Percentiles rank a stretch among this genome's conserved stretches.
phyloP scores from a whole-genome alignment of 2,888 invertebrate species.

The Agapostemon virescens region DNA sequence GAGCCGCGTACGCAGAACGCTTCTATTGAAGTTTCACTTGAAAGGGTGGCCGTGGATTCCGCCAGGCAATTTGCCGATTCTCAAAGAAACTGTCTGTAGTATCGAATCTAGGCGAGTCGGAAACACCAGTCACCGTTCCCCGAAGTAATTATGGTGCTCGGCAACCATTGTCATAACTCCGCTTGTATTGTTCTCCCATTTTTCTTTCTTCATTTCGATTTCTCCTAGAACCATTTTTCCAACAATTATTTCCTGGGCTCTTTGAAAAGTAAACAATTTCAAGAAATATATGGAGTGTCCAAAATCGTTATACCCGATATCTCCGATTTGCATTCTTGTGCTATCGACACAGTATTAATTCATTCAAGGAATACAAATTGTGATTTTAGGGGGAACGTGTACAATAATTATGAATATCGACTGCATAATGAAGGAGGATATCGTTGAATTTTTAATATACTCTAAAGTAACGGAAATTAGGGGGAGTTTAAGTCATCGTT shows the following conservation, averaged over 20 bases:
- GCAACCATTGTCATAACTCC: background rate
- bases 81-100: background rate
- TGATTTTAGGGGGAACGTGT: background rate
- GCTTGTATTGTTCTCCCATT: background rate
- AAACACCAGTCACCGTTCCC: background rate
- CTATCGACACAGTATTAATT: too few species aligned
- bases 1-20: background rate
- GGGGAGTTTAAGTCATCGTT: background rate
- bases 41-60: background rate
- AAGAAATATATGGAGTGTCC: too few species aligned
- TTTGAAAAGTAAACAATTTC: background rate
- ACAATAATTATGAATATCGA: too few species aligned
- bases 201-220: background rate
- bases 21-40: conserved; percentile 11
- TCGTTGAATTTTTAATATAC: too few species aligned
- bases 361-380: background rate
- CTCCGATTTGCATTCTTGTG: too few species aligned
- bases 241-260: too few species aligned
- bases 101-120: background rate
- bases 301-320: too few species aligned
- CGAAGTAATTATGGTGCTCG: background rate
- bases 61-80: background rate
- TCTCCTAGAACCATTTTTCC: too few species aligned
- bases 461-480: background rate
- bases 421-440: too few species aligned